phyloP scores from a whole-genome alignment of 1,140 invertebrate genomes.

The Akabosia matsudoensis region DNA sequence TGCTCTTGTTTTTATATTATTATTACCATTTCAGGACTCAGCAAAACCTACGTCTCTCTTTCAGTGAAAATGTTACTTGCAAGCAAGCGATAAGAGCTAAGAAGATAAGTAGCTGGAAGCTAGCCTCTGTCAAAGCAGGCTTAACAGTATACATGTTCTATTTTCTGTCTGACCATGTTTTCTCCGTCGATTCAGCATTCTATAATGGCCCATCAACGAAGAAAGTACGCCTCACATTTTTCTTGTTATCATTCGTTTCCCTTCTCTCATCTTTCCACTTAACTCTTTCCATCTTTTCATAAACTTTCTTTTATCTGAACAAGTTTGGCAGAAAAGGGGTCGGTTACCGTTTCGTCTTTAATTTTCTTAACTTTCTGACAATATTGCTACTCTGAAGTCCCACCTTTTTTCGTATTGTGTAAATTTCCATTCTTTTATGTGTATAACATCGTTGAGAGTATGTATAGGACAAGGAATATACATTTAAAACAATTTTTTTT shows the following conservation, averaged over 20 bases:
- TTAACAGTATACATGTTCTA: too few species aligned
- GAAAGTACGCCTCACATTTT: neutral
- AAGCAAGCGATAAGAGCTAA: conserved; percentile 4
- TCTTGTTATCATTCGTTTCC: neutral
- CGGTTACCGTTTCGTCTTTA: conserved; percentile 13
- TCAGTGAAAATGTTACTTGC: neutral
- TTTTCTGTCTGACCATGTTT: neutral
- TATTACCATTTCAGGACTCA: too few species aligned
- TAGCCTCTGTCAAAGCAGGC: neutral
- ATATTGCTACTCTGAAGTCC: neutral
- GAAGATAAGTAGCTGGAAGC: conserved; percentile 10
- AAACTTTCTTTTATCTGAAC: conserved; percentile 6
- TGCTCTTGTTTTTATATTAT: neutral
- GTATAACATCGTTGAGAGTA: neutral
- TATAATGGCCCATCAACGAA: neutral
- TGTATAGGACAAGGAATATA: too few species aligned
- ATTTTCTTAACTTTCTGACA: conserved; percentile 19
- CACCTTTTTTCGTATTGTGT: neutral
- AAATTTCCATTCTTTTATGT: neutral
- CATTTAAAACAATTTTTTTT: too few species aligned
- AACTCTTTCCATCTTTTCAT: neutral
- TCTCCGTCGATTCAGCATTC: neutral
- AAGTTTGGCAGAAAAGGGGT: neutral
- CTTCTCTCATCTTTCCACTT: neutral
- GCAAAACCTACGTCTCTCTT: neutral